Evolutionary conservation across 2,797 vertebrate species (phyloP).

Genomic region (Tapera naevia): DNA sequence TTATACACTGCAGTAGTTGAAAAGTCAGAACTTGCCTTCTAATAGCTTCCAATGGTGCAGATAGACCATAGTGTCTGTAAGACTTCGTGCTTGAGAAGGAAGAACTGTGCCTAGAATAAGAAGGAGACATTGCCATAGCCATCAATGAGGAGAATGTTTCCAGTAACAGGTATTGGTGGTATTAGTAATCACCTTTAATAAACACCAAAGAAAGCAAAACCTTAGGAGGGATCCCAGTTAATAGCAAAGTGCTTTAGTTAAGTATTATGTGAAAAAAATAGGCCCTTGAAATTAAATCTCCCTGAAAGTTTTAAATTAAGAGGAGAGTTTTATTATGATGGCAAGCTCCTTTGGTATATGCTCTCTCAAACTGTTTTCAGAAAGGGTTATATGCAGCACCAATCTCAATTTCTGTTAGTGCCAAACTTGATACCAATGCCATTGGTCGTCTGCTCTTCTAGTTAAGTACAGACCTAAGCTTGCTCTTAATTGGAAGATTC

Average conservation of each 20-base stretch:
- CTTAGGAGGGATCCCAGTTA: not conserved
- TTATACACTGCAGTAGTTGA: not conserved
- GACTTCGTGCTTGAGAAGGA: not conserved
- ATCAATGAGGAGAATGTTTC: not conserved
- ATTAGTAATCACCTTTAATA: not conserved
- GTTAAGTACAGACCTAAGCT: not conserved
- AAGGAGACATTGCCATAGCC: not conserved
- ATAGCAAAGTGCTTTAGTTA: not conserved
- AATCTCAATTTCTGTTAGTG: not conserved
- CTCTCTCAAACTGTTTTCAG: not conserved
- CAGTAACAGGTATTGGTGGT: not conserved
- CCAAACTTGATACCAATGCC: not conserved
- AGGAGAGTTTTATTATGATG: not conserved
- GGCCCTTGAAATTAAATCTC: not conserved
- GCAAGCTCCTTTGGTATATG: not conserved
- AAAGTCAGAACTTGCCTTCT: not conserved
- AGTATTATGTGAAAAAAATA: not conserved
- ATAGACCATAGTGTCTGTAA: not conserved
- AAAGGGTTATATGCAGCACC: not conserved
- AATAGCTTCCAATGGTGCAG: not conserved
- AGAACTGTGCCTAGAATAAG: not conserved
- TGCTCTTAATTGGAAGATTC: not conserved
- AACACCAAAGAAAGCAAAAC: not conserved
- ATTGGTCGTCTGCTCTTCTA: not conserved
- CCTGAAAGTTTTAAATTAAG: not conserved